A percentile compares a stretch with the other conserved stretches of the same genome.
These are phyloP conservation scores for Lutraria rhynchaena DNA, from an alignment of 1,140 invertebrate species.

Conservation along the genomic window DNA sequence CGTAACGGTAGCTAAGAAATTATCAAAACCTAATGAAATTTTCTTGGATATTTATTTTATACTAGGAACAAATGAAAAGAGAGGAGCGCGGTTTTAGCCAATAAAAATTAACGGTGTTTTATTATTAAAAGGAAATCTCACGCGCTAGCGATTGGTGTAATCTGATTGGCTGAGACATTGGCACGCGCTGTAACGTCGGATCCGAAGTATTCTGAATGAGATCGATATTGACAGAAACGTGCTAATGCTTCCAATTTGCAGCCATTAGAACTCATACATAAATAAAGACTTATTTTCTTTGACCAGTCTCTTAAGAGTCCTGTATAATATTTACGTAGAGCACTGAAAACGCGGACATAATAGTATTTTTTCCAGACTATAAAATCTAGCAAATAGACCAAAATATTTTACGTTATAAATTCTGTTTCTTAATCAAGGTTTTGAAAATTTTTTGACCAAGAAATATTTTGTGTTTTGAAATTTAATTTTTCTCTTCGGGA, in stretches of 20 bases:
- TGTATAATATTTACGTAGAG: neutral
- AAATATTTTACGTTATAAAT: neutral
- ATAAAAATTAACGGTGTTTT: conserved; percentile 58
- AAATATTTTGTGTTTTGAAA: neutral
- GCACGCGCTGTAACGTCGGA: conserved; percentile 1
- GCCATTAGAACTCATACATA: conserved; percentile 59
- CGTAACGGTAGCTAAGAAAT: conserved; percentile 50
- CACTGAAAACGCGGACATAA: neutral
- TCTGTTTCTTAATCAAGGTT: neutral
- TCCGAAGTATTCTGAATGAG: conserved; percentile 18
- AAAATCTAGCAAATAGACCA: neutral
- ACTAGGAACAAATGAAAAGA: conserved; percentile 50
- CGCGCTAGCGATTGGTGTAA: conserved; percentile 33
- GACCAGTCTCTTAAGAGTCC: conserved; percentile 5
- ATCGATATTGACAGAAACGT: conserved; percentile 41
- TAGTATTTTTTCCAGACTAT: neutral
- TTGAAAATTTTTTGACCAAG: neutral
- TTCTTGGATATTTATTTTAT: conserved; percentile 61
- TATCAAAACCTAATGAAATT: conserved; percentile 54
- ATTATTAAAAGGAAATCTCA: conserved; percentile 53
- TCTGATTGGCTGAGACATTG: conserved; percentile 48
- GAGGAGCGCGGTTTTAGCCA: conserved; percentile 47
- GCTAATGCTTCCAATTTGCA: conserved; percentile 58
- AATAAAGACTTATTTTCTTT: conserved; percentile 46
- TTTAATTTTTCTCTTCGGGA: neutral